Evolutionary conservation across 2,888 invertebrate species (phyloP).

Genomic region (Drosophila percnosoma): DNA sequence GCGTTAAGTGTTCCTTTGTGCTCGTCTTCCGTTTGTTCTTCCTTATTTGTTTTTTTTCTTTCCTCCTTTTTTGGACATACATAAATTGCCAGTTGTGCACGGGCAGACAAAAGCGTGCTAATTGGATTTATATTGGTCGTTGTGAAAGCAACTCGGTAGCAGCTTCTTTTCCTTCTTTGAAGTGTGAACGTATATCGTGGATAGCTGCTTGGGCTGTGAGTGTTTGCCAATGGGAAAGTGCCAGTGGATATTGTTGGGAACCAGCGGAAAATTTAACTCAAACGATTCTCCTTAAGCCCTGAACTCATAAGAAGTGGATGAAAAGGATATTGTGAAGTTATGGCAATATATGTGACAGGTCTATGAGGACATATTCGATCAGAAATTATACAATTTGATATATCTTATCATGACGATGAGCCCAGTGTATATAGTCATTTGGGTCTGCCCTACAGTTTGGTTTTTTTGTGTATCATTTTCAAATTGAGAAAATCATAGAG

Average conservation of each 20-base stretch:
- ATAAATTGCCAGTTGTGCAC: conserved; percentile 41
- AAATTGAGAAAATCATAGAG: not conserved
- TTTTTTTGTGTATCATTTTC: not conserved
- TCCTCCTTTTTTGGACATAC: conserved; percentile 6
- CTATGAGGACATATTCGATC: not conserved
- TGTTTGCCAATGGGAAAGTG: not conserved
- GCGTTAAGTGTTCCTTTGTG: conserved; percentile 61
- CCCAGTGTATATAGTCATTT: too few relatives aligned
- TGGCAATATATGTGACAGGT: not conserved
- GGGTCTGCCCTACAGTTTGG: too few relatives aligned
- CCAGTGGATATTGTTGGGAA: conserved; percentile 8
- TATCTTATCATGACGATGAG: not conserved
- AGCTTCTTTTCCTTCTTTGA: conserved; percentile 24
- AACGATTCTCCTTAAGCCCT: too few relatives aligned
- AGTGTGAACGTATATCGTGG: conserved; percentile 55
- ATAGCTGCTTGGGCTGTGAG: conserved; percentile 1
- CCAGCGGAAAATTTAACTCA: not conserved
- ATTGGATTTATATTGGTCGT: conserved; percentile 75
- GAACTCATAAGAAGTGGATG: not conserved
- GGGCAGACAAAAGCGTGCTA: conserved; percentile 76
- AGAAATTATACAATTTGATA: not conserved
- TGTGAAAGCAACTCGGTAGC: conserved; percentile 45
- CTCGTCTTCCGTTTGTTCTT: conserved; percentile 45
- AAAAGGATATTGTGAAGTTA: not conserved
- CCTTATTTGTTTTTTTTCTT: conserved; percentile 35